A percentile compares a stretch with the other conserved stretches of the same genome.
Conservation (phyloP, 2,113 vertebrate genomes). For the Hippocampus mohnikei region DNA sequence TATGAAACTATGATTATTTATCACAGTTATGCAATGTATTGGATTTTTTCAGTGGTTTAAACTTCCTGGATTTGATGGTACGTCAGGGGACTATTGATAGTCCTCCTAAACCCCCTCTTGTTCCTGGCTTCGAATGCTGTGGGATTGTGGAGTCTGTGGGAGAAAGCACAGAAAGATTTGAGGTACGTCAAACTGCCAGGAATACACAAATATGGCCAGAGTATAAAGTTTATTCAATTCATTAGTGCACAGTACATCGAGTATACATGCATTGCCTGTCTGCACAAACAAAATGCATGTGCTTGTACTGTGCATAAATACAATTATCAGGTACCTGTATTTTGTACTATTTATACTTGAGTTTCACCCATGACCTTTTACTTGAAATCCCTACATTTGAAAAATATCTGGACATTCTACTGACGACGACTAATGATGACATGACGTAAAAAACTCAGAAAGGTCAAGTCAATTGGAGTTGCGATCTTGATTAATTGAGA, state of each 20-base stretch:
- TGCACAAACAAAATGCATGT: background rate
- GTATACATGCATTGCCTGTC: background rate
- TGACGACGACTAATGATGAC: too few species aligned
- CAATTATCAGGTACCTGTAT: too few species aligned
- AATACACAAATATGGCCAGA: background rate
- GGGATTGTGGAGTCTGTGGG: constrained; percentile 93
- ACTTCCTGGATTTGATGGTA: constrained; percentile 97
- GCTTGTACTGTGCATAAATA: background rate
- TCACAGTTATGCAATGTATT: constrained; percentile 4
- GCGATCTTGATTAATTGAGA: background rate
- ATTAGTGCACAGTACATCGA: background rate
- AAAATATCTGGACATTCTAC: too few species aligned
- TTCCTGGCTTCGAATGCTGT: constrained; percentile 95
- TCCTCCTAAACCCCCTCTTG: constrained; percentile 90
- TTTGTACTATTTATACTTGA: too few species aligned
- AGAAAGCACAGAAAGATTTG: constrained; percentile 86
- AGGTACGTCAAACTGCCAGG: constrained; percentile 74
- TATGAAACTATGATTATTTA: background rate
- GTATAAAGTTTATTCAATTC: background rate
- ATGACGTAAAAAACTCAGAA: too few species aligned
- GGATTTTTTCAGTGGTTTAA: constrained; percentile 82
- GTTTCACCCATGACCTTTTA: too few species aligned
- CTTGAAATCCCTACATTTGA: too few species aligned
- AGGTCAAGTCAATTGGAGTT: too few species aligned
- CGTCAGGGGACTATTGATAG: constrained; percentile 96